Percentiles rank a stretch among this genome's conserved stretches.
phyloP scores from a whole-genome alignment of 2,797 vertebrate species.

The Ceyx erithaca region DNA sequence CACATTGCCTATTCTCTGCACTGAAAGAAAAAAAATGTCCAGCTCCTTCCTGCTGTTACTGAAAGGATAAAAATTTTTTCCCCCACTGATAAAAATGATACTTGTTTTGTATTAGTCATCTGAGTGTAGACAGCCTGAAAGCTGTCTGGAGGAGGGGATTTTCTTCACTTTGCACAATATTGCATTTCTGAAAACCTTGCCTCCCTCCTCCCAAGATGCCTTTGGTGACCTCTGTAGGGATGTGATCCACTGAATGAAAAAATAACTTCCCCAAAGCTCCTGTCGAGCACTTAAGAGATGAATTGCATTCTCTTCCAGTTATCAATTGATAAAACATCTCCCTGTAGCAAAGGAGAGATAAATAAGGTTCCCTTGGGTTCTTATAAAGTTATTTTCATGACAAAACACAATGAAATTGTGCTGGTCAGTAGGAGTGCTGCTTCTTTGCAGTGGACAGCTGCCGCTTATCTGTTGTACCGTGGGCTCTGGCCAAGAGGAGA shows the following conservation, averaged over 20 bases:
- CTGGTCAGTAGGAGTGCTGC: background rate
- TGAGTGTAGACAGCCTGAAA: background rate
- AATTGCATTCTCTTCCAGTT: background rate
- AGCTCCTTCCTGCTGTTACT: background rate
- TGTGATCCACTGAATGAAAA: slow-evolving; percentile 2
- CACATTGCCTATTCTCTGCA: background rate
- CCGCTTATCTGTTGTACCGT: fast-evolving
- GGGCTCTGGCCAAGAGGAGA: background rate
- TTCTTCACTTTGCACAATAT: background rate
- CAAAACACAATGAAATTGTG: background rate
- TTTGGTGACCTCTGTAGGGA: background rate
- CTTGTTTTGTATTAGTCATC: background rate
- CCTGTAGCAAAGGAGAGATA: background rate
- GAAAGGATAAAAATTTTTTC: background rate
- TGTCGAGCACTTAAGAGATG: fast-evolving
- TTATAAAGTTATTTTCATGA: background rate
- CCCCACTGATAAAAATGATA: background rate
- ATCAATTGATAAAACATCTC: background rate
- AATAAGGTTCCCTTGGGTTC: background rate
- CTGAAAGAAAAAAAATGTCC: background rate
- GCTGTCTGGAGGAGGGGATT: background rate
- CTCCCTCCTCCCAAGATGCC: background rate
- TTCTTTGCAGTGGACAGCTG: background rate
- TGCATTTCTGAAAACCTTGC: background rate
- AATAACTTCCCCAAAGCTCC: background rate